A percentile compares a stretch with the other conserved stretches of the same genome.
Evolutionary conservation across 2,888 invertebrate genomes (phyloP).

Genomic region (Amblyteles armatorius): DNA sequence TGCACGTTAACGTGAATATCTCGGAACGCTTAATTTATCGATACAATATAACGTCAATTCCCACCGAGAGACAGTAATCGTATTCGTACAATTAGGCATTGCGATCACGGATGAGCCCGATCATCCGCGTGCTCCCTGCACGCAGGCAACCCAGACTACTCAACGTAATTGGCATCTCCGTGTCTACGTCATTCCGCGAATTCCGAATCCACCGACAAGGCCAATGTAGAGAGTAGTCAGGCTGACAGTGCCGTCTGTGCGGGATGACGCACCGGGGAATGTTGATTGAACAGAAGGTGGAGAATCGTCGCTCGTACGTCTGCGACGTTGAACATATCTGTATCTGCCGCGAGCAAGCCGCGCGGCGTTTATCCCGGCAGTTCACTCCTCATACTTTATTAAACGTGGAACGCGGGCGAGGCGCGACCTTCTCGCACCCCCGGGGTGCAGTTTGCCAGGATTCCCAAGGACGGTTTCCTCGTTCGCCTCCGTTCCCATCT

Average conservation of each 20-base stretch:
- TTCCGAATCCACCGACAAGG: conserved; percentile 33
- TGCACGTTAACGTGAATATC: neutral
- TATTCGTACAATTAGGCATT: conserved; percentile 11
- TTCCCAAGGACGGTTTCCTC: conserved; percentile 32
- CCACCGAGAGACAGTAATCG: neutral
- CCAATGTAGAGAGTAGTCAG: conserved; percentile 4
- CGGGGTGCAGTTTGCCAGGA: conserved; percentile 58
- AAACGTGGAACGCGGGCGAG: conserved; percentile 52
- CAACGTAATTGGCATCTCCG: conserved; percentile 58
- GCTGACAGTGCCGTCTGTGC: neutral
- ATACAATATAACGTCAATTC: neutral
- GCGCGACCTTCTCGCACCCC: conserved; percentile 30
- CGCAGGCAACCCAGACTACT: conserved; percentile 41
- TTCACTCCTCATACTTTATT: conserved; percentile 69
- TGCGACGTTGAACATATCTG: conserved; percentile 17
- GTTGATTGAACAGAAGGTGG: neutral
- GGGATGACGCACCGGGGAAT: conserved; percentile 18
- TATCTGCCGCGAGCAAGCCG: neutral
- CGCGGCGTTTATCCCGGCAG: conserved; percentile 54
- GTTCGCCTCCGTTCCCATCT: neutral
- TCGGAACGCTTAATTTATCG: neutral
- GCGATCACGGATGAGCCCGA: neutral
- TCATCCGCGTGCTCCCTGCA: neutral
- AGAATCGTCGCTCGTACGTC: conserved; percentile 29
- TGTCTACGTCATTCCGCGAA: conserved; percentile 43